Evolutionary conservation across 53 echinoderm and acorn worm species (phyloP).

Genomic region (Paracentrotus lividus): DNA sequence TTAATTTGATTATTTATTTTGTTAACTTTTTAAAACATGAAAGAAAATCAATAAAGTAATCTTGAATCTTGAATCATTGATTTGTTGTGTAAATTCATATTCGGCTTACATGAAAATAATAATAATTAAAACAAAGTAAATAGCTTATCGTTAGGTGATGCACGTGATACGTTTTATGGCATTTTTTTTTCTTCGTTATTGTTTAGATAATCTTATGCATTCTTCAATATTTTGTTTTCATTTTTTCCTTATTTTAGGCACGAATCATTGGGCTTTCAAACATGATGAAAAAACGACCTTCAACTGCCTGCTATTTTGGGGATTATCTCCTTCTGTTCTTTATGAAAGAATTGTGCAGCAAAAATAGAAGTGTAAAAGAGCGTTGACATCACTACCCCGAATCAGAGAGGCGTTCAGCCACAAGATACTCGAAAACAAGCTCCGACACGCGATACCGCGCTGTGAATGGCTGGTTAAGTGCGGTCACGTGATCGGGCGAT

Average conservation of each 20-base stretch:
- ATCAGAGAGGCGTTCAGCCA: not conserved
- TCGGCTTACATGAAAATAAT: no score
- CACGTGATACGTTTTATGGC: no score
- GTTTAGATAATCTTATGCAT: no score
- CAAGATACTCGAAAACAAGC: not conserved
- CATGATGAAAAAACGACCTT: not conserved
- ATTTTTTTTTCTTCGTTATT: no score
- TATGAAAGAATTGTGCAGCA: not conserved
- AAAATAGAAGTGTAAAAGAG: not conserved
- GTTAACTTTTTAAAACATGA: no score
- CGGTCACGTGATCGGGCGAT: not conserved
- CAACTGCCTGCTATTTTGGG: not conserved
- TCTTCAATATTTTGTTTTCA: no score
- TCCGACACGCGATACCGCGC: not conserved
- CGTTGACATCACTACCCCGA: not conserved
- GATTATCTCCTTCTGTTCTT: not conserved
- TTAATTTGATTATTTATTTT: no score
- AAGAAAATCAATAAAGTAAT: no score
- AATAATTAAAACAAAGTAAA: no score
- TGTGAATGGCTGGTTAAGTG: conserved; percentile 8
- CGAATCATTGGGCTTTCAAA: not conserved
- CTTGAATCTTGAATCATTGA: no score
- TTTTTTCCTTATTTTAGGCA: not conserved
- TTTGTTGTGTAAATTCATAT: no score
- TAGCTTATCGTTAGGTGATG: no score